Evolutionary conservation across 1,140 invertebrate genomes (phyloP).

Genomic region (Phymastichus coffea): DNA sequence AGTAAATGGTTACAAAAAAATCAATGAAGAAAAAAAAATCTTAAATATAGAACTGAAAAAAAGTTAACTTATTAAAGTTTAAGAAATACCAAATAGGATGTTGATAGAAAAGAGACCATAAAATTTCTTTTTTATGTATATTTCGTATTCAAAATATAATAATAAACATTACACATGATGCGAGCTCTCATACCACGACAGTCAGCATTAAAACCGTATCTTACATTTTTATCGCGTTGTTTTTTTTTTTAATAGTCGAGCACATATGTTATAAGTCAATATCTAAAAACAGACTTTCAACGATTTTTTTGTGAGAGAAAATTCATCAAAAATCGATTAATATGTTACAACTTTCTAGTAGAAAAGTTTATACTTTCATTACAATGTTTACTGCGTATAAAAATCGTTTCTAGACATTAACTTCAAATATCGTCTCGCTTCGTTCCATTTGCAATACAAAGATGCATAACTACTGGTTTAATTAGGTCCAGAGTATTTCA

Average conservation of each 20-base stretch:
- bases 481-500: conserved; percentile 42
- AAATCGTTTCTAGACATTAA: conserved; percentile 40
- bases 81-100: too few relatives aligned
- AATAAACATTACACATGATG: conserved; percentile 55
- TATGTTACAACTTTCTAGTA: too few relatives aligned
- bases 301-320: too few relatives aligned
- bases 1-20: too few relatives aligned
- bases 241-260: conserved; percentile 6
- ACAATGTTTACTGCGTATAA: conserved; percentile 43
- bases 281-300: conserved; percentile 21
- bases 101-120: too few relatives aligned
- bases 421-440: conserved; percentile 18
- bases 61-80: too few relatives aligned
- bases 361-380: too few relatives aligned
- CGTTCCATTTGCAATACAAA: conserved; percentile 31
- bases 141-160: conserved; percentile 57
- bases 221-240: conserved; percentile 20
- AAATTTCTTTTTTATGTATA: conserved; percentile 29
- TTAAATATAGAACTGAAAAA: too few relatives aligned
- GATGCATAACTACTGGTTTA: conserved; percentile 41
- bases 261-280: neutral
- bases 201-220: conserved; percentile 29
- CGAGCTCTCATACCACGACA: conserved; percentile 45
- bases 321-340: too few relatives aligned
- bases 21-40: too few relatives aligned